Conservation (phyloP, 2,888 invertebrate genomes). For the Agrochola macilenta region DNA sequence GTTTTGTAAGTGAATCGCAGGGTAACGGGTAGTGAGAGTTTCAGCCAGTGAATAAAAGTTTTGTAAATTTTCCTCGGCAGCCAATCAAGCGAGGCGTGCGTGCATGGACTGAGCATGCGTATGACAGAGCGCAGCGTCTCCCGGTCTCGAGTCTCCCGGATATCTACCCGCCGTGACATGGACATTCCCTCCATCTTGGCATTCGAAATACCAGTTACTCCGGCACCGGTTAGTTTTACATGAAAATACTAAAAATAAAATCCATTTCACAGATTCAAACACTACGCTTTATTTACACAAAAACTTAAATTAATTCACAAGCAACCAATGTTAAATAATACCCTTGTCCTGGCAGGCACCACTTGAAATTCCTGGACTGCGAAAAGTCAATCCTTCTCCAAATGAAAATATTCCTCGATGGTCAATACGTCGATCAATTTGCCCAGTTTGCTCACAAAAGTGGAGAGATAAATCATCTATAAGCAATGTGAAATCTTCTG, state of each 20-base stretch:
- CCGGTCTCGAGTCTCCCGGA: constrained; percentile 77
- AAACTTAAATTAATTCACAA: not conserved
- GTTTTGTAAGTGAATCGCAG: not conserved
- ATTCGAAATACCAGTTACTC: constrained; percentile 75
- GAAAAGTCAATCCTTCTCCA: constrained; percentile 66
- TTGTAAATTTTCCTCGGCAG: constrained; percentile 60
- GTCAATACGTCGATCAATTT: constrained; percentile 86
- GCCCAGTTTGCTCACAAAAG: constrained; percentile 87
- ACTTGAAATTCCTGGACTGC: constrained; percentile 81
- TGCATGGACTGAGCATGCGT: constrained; percentile 81
- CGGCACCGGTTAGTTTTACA: constrained; percentile 73
- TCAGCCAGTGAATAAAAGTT: not conserved
- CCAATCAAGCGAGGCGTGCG: constrained; percentile 76
- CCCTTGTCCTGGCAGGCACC: constrained; percentile 69
- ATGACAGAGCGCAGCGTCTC: constrained; percentile 85
- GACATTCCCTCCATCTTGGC: constrained; percentile 87
- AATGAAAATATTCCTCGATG: constrained; percentile 79
- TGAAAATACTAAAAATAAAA: not conserved
- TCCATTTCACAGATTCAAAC: not conserved
- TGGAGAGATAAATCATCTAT: constrained; percentile 85
- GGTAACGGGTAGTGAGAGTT: not conserved
- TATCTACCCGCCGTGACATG: constrained; percentile 86
- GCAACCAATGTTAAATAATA: not conserved
- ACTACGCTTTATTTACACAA: not conserved
- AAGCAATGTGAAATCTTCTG: constrained; percentile 83